Percentiles rank a stretch among this genome's conserved stretches.
Conservation (phyloP, 2,888 invertebrate genomes). For the Sisyra nigra region DNA sequence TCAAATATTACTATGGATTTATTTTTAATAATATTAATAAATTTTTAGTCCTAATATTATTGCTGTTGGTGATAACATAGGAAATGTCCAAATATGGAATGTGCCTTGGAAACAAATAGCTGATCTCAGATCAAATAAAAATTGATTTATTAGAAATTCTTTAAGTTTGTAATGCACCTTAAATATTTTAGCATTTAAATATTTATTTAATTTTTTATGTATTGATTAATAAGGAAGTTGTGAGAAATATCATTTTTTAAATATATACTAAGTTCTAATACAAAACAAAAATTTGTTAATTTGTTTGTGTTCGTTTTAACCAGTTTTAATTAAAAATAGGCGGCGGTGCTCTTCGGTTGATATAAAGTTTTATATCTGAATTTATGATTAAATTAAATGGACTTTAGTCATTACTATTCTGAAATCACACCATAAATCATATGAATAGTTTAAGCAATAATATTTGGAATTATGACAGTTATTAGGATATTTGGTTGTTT, state of each 20-base stretch:
- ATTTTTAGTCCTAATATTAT: constrained; percentile 20
- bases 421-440: too few relatives aligned
- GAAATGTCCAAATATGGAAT: constrained; percentile 23
- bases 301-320: too few relatives aligned
- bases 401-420: too few relatives aligned
- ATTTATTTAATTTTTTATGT: constrained; percentile 1
- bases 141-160: background rate
- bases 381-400: too few relatives aligned
- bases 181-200: constrained; percentile 29
- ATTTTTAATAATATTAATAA: constrained; percentile 7
- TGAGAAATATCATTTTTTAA: background rate
- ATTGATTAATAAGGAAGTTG: background rate
- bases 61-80: constrained; percentile 20
- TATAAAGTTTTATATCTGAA: too few relatives aligned
- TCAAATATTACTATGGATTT: background rate
- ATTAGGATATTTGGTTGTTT: too few relatives aligned
- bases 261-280: too few relatives aligned
- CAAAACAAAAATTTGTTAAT: too few relatives aligned
- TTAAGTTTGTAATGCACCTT: constrained; percentile 12
- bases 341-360: too few relatives aligned
- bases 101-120: constrained; percentile 21
- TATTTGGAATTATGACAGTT: too few relatives aligned
- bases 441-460: too few relatives aligned
- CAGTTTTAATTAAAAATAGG: too few relatives aligned
- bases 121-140: constrained; percentile 2